Base-by-base conservation (phyloP, 2,797 vertebrate species). In the Aplochiton taeniatus region DNA sequence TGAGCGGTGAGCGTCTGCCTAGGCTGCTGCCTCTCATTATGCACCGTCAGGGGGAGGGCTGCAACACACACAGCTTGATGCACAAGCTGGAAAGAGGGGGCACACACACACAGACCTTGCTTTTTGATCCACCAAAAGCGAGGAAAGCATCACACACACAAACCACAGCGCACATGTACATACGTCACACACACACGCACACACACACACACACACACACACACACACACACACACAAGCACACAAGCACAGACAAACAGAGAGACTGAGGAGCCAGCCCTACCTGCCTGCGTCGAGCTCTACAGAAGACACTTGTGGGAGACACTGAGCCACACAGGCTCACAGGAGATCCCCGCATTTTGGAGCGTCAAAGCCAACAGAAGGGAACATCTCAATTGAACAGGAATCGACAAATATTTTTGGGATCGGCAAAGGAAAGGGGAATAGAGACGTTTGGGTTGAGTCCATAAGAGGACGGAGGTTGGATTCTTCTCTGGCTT, bases 1-100 rank as follows among this genome's bases (percentile, higher is more conserved):
- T 58, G 54, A 75, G 76, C 13, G 1, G 64, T 45, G 64, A 79
- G 79, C 73, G 63, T 87, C 85, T 86, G 80, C 84, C 74, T 72
- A 83, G 86, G 87, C 88, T 89, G 85, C 86, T 90, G 84, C 74
- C 86, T 89, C 86, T 85, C 80, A 84, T 90, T 91, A 88, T 85
- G 75, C 78, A 74, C 87, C 79, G 70, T 65, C 77, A 69, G 69
- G 80, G 76, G 85, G 81, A 85, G 82, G 82, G 82, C 68, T 69
- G 71, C 75, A 49, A 68, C 69, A 78, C 73, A 82, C 73, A 65
- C 77, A 50, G 62, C 41, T 61, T 59, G 72, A 67, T 77, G 64
- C 71, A 19, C 75, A 58, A 52, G 50, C 18, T 18, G 16, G 9
- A 7, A 14, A 52, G n/a, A 11, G n/a, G n/a, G n/a, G n/a, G 11